Evolutionary conservation across 2,888 invertebrate species (phyloP), one percentile per base, ranked within the genome.

Genomic region (Tromatobia lineatoria): DNA sequence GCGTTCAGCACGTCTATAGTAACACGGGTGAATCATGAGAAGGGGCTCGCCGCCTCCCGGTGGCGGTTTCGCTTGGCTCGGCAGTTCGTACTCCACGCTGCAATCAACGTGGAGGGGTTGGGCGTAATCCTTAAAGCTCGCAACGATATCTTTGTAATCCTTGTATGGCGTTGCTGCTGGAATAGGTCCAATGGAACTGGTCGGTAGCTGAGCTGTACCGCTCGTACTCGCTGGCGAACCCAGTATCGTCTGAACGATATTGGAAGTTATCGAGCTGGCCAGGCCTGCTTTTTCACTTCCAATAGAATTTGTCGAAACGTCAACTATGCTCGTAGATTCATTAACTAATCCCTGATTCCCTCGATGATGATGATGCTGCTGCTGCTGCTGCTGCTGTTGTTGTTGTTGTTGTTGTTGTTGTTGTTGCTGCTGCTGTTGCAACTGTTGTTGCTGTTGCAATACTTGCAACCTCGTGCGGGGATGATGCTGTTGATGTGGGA

Each of bases 41-140:
- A 98, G 95, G 76, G 97, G 97, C 94, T 97, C 97, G 92, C 93
- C 97, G 95, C 93, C 92, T 88, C 97, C 97, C 93, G 96, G 97
- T 90, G 97, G 97, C 90, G 97, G 97, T 94, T 97, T 97, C 89
- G 97, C 97, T 94, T 97, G 97, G 94, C 97, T 97, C 92, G 97
- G 97, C 94, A 98, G 95, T 95, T 98, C 98, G 95, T 98, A 98
- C 94, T 98, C 98, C 91, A 98, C 97, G 95, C 97, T 97, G 95
- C 97, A 97, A 94, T 98, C 98, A 94, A 98, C 98, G 95, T 97
- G 97, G 94, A 98, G 95, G 92, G 97, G 97, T 94, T 97, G 96
- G 94, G 96, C 96, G 95, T 97, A 97, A 94, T 98, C 97, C 95
- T 97, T 97, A 94, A 96, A 88, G 59, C 83, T 85, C 29, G 85